A percentile compares a stretch with the other conserved stretches of the same genome.
Conservation (phyloP, 2,888 invertebrate species). For the Acanthosepion lycidas region DNA sequence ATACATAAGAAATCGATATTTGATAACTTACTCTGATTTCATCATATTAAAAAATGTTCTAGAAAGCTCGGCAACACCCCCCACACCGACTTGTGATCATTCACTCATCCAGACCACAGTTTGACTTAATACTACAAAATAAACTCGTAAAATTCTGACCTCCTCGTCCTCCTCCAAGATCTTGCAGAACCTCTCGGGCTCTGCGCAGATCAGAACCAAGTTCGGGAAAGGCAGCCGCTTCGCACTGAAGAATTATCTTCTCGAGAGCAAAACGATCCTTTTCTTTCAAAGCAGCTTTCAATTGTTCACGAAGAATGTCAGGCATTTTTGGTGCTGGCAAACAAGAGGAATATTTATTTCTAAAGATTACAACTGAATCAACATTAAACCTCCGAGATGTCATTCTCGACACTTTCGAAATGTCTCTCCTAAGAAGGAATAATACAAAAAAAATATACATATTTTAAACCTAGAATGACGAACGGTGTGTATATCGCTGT, state of each 20-base stretch:
- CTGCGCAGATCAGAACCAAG: neutral
- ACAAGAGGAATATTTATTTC: neutral
- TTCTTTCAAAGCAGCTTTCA: neutral
- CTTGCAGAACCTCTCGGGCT: constrained; percentile 15
- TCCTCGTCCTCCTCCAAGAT: constrained; percentile 33
- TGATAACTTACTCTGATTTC: no score
- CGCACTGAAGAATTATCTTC: neutral
- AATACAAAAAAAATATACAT: no score
- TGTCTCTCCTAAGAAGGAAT: no score
- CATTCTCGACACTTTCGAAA: neutral
- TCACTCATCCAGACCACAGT: no score
- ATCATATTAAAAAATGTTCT: no score
- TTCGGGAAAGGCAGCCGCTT: constrained; percentile 24
- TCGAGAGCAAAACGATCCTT: constrained; percentile 1
- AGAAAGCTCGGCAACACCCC: no score
- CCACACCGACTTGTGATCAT: no score
- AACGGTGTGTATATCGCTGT: no score
- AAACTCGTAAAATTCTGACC: neutral
- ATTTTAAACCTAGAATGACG: no score
- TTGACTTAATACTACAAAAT: no score
- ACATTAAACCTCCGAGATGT: neutral
- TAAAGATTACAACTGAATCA: neutral
- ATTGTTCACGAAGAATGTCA: neutral
- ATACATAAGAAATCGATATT: no score
- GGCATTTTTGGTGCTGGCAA: neutral